phyloP scores from a whole-genome alignment of 2,888 invertebrate species.

The Eucera pruinosa region DNA sequence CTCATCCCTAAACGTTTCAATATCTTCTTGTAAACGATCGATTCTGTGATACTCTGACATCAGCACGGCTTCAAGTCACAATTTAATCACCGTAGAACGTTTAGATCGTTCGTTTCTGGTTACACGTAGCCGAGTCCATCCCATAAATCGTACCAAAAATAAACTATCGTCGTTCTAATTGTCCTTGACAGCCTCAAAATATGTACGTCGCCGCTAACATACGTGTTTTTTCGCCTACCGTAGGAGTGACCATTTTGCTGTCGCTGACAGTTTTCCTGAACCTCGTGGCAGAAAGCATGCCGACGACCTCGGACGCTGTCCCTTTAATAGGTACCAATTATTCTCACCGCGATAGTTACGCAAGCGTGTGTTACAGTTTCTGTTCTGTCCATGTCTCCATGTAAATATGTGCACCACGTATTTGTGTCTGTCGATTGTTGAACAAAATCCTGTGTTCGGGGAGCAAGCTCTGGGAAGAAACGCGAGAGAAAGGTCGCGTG shows the following conservation, averaged over 20 bases:
- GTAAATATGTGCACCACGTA: constrained; percentile 53
- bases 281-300: constrained; percentile 98
- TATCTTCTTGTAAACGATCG: no score
- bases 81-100: no score
- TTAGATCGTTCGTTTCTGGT: no score
- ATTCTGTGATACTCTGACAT: no score
- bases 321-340: constrained; percentile 89
- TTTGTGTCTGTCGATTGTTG: constrained; percentile 46
- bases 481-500: constrained; percentile 24
- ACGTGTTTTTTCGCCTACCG: constrained; percentile 79
- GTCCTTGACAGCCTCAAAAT: no score
- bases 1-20: no score
- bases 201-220: no score
- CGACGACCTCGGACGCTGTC: constrained; percentile 92
- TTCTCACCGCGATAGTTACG: constrained; percentile 57
- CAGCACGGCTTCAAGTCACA: no score
- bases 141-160: no score
- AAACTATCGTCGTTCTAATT: no score
- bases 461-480: not conserved
- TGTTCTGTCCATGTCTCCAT: constrained; percentile 58
- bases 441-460: constrained; percentile 19
- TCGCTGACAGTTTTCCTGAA: constrained; percentile 99
- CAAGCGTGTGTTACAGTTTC: constrained; percentile 69
- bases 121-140: no score
- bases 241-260: constrained; percentile 98